These are phyloP conservation scores for Iphiclides podalirius DNA, from an alignment of 2,888 invertebrate genomes.

Conservation along the genomic window DNA sequence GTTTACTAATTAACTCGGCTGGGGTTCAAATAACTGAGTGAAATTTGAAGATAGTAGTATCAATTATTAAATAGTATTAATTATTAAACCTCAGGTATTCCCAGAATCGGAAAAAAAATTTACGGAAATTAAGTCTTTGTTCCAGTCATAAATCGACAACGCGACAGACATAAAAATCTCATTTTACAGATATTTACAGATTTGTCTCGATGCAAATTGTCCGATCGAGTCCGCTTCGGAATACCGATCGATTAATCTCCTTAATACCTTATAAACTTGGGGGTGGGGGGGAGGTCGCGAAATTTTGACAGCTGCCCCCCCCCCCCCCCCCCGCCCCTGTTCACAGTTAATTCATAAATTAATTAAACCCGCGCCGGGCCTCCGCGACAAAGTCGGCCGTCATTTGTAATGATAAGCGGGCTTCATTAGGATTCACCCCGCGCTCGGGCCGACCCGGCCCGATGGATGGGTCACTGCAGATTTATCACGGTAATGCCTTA, in stretches of 20 bases:
- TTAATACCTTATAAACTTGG: slow-evolving; percentile 11
- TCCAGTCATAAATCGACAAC: too few species aligned
- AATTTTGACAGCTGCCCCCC: slow-evolving; percentile 51
- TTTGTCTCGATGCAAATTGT: slow-evolving; percentile 5
- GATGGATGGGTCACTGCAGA: slow-evolving; percentile 61
- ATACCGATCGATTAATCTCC: slow-evolving; percentile 9
- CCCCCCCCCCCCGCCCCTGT: slow-evolving; percentile 44
- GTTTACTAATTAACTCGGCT: too few species aligned
- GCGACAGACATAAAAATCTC: too few species aligned
- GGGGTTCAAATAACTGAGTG: too few species aligned
- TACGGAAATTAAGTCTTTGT: too few species aligned
- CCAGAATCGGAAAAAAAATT: too few species aligned
- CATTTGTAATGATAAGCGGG: slow-evolving; percentile 70
- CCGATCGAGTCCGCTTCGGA: slow-evolving; percentile 4
- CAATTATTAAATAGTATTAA: too few species aligned
- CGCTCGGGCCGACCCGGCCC: slow-evolving; percentile 30
- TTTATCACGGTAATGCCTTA: slow-evolving; percentile 54
- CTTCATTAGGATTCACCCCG: slow-evolving; percentile 58
- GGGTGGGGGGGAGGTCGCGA: slow-evolving; percentile 34
- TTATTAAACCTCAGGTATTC: too few species aligned
- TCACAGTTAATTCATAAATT: slow-evolving; percentile 70
- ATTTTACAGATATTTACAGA: too few species aligned
- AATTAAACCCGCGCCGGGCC: slow-evolving; percentile 65
- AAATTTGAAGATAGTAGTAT: too few species aligned
- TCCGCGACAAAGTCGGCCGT: slow-evolving; percentile 50